Base-by-base conservation (phyloP, 2,797 vertebrate species). In the Danio aesculapii region DNA sequence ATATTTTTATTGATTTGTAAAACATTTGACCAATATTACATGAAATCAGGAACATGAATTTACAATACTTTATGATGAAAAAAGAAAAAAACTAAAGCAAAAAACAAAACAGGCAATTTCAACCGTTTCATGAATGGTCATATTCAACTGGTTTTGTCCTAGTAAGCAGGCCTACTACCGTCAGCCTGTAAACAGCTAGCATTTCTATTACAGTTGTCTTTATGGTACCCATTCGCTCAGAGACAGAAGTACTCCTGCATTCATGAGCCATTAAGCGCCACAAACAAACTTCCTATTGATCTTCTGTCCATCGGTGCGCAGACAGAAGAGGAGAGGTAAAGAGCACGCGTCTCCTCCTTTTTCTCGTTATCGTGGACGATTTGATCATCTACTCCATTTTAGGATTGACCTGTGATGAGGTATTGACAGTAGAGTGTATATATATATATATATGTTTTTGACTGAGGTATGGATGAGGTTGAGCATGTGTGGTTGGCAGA, bases 1-100 rank as follows among this genome's bases (percentile, higher is more conserved):
- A 82, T 85, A 84, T 81, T 83, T 79, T 85, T 86, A 82, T 81
- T 86, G 85, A 86, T 88, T 86, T 88, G 87, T 85, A 88, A 86
- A 86, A 88, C 87, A 86, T 84, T 85, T 78, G 85, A 88, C 82
- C 83, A 88, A 86, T 81, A 85, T 88, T 86, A 88, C 85, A 88
- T 83, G 75, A 86, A 85, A 86, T 88, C 87, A 83, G 64, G 76
- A 83, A 86, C 82, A 86, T 84, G 84, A 86, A 84, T 86, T 86
- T 86, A 84, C 84, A 84, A 86, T 85, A 82, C 74, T 82, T 86
- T 80, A 84, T 84, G 67, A 77, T 79, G 79, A 82, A 84, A n/a
- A 80, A 75, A 79, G 67, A 85, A 59, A n/a, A 21, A 63, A 70
- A 85, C 81, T 71, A 53, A 53, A 53, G 5, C 68, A 85, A 49